These are phyloP conservation scores for Myiopsitta monachus DNA, from an alignment of 2,113 vertebrate genomes.

Conservation along the genomic window DNA sequence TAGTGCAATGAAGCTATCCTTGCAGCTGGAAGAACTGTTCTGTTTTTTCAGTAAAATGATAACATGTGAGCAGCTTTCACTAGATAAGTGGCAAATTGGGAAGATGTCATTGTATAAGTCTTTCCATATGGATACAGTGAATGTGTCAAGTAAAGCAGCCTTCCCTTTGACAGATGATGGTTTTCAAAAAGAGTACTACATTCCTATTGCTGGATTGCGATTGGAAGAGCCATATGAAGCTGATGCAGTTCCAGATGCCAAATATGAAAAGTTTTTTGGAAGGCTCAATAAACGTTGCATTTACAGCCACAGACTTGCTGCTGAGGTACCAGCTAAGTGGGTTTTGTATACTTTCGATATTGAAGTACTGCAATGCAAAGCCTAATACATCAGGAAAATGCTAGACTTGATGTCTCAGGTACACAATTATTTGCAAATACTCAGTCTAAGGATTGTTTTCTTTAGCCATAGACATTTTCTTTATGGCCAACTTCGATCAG, in stretches of 20 bases:
- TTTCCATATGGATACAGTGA: neutral
- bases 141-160: neutral
- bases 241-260: neutral
- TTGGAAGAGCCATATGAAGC: neutral
- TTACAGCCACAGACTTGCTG: neutral
- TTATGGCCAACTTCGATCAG: neutral
- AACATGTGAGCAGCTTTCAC: neutral
- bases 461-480: neutral
- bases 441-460: neutral
- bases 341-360: neutral
- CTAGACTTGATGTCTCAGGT: neutral
- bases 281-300: neutral
- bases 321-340: neutral
- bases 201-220: neutral
- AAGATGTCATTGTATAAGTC: neutral
- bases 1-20: neutral
- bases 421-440: neutral
- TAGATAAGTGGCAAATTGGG: neutral
- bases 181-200: neutral
- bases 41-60: neutral
- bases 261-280: neutral
- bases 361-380: neutral
- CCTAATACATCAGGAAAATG: neutral
- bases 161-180: neutral
- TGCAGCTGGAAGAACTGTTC: neutral